A percentile compares a stretch with the other conserved stretches of the same genome.
Conservation (phyloP, 2,888 invertebrate species). For the Syrphus vitripennis region DNA sequence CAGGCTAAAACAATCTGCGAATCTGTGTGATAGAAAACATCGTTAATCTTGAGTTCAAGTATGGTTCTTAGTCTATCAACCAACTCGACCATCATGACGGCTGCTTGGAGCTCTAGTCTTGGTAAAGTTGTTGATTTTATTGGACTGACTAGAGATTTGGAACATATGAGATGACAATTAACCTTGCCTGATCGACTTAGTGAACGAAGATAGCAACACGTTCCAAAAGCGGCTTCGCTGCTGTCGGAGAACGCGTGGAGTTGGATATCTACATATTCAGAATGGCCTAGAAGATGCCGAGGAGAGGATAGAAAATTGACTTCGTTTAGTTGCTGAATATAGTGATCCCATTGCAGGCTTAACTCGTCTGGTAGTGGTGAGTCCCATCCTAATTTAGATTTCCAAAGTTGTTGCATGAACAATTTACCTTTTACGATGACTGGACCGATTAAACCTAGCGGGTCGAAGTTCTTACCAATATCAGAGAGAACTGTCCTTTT, state of each 20-base stretch:
- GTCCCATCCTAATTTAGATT: too few species aligned
- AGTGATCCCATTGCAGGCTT: background rate
- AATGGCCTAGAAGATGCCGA: background rate
- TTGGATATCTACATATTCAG: background rate
- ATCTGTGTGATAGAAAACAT: constrained; percentile 20
- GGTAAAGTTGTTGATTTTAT: background rate
- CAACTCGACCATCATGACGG: background rate
- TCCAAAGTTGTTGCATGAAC: too few species aligned
- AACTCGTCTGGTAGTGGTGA: background rate
- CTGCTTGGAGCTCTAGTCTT: constrained; percentile 9
- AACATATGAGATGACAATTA: background rate
- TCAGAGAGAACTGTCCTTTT: constrained; percentile 7
- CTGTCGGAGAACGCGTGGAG: background rate
- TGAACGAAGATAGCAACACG: background rate
- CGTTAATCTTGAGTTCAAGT: background rate
- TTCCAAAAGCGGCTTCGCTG: background rate
- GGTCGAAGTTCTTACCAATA: background rate
- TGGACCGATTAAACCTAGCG: background rate
- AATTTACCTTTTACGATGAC: background rate
- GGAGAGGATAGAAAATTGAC: background rate
- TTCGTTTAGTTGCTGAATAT: background rate
- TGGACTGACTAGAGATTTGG: background rate
- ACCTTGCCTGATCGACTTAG: background rate
- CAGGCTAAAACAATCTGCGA: constrained; percentile 59
- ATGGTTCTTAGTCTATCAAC: background rate